These are phyloP conservation scores for Cherax quadricarinatus DNA, from an alignment of 1,140 invertebrate species.

Conservation along the genomic window DNA sequence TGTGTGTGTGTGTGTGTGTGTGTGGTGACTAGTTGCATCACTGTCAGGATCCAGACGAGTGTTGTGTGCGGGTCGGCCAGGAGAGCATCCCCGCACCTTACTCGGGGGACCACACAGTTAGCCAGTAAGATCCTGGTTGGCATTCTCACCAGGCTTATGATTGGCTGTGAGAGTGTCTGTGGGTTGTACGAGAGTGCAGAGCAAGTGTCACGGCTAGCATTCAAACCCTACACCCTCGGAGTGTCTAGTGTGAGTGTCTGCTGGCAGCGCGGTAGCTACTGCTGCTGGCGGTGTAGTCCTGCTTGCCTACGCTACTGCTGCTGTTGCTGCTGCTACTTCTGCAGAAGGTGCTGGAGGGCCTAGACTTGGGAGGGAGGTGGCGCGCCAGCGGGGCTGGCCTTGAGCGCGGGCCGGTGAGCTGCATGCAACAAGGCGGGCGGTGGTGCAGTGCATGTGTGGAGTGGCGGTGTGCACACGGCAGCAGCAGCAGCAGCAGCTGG, in stretches of 20 bases:
- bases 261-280: slow-evolving; percentile 33
- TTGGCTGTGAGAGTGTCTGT: slow-evolving; percentile 34
- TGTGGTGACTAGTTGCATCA: slow-evolving; percentile 47
- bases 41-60: slow-evolving; percentile 34
- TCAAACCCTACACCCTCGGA: slow-evolving; percentile 12
- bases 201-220: slow-evolving; percentile 32
- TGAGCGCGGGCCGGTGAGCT: slow-evolving; percentile 67
- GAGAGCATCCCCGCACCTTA: slow-evolving; percentile 43
- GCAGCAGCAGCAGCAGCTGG: slow-evolving; percentile 43
- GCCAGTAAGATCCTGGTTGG: slow-evolving; percentile 50
- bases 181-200: background rate
- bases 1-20: slow-evolving; percentile 40
- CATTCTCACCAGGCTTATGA: slow-evolving; percentile 40
- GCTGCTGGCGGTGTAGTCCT: slow-evolving; percentile 4
- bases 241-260: background rate
- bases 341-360: slow-evolving; percentile 64
- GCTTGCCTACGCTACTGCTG: background rate
- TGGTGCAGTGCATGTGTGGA: slow-evolving; percentile 68
- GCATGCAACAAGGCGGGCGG: slow-evolving; percentile 66
- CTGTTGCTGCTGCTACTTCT: slow-evolving; percentile 32
- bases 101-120: slow-evolving; percentile 54
- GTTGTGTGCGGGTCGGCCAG: slow-evolving; percentile 53
- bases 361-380: slow-evolving; percentile 62
- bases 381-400: slow-evolving; percentile 67
- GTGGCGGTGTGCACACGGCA: slow-evolving; percentile 63